Evolutionary conservation across 2,888 invertebrate genomes (phyloP), one percentile per base, ranked within the genome.

Genomic region (Heliconius erato): DNA sequence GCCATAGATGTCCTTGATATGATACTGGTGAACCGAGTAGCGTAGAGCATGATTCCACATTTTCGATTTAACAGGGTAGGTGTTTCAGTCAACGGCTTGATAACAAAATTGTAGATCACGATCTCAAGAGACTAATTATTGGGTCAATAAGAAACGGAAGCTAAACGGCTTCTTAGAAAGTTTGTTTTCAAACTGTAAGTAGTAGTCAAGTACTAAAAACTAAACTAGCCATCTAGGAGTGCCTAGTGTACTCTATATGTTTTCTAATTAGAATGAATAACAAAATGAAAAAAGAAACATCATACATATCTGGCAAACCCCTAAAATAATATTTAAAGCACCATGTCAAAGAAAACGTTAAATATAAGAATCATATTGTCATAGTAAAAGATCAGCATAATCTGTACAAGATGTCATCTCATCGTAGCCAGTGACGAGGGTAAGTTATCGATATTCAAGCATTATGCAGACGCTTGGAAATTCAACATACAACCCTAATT

Each of bases 401-500:
- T 80, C 76, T 59, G 76, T 78, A 67, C 78, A 49, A 67, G 78
- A 49, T 78, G 65, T 77, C 77, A 71, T 40, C 28, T 67, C 67
- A 72, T 77, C 79, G 71, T 79, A 74, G 83, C 77, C 82, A 83
- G 67, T 84, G 84, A 84, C 85, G 81, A 82, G 85, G 85, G 83
- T 84, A 69, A 78, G 69, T 80, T 83, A 81, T 81, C 78, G 81
- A 85, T 90, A 90, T 90, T 90, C 78, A 78, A 68, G 78, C 49
- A 78, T 78, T 90, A 88, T 86, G 88, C 84, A 88, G 91, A 91
- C 89, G 89, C 88, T 91, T 90, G 89, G 91, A 92, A 93, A 90
- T 89, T 89, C 86, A 88, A 80, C 85, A 54, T 82, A 81, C 83
- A 81, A 80, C 81, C 83, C 84, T 82, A 84, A 86, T 82, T 82